These are phyloP conservation scores for Linhomoeus sp. DNA, from an alignment of 2,888 invertebrate species.

Conservation along the genomic window DNA sequence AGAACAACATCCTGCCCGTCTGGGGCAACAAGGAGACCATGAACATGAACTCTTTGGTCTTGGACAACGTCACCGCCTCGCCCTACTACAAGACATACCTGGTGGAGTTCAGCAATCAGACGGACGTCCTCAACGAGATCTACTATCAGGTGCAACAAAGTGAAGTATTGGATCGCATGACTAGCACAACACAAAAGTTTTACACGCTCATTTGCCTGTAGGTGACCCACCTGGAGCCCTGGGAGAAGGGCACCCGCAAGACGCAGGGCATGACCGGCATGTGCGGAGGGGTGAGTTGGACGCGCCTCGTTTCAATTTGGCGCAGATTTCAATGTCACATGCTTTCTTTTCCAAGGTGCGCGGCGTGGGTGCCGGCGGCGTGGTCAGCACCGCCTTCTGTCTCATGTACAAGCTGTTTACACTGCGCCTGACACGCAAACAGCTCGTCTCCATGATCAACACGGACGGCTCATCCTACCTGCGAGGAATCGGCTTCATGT, in stretches of 20 bases:
- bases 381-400: conserved; percentile 97
- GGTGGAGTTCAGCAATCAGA: conserved; percentile 91
- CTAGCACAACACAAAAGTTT: too few relatives aligned
- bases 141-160: conserved; percentile 93
- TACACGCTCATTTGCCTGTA: conserved; percentile 12
- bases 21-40: conserved; percentile 94
- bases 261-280: conserved; percentile 88
- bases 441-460: conserved; percentile 78
- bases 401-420: conserved; percentile 95
- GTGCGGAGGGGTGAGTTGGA: conserved; percentile 86
- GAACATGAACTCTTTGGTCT: conserved; percentile 92
- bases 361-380: conserved; percentile 96
- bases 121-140: conserved; percentile 96
- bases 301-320: too few relatives aligned
- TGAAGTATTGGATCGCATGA: too few relatives aligned
- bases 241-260: conserved; percentile 93
- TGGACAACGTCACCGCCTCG: conserved; percentile 51
- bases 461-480: conserved; percentile 93
- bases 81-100: conserved; percentile 54
- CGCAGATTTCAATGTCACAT: too few relatives aligned
- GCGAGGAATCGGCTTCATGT: conserved; percentile 71
- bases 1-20: conserved; percentile 36
- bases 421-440: conserved; percentile 82
- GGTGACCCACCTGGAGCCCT: conserved; percentile 84
- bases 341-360: too few relatives aligned